Evolutionary conservation across 1,140 invertebrate species (phyloP).

Genomic region (Pseudobourletiella spinata): DNA sequence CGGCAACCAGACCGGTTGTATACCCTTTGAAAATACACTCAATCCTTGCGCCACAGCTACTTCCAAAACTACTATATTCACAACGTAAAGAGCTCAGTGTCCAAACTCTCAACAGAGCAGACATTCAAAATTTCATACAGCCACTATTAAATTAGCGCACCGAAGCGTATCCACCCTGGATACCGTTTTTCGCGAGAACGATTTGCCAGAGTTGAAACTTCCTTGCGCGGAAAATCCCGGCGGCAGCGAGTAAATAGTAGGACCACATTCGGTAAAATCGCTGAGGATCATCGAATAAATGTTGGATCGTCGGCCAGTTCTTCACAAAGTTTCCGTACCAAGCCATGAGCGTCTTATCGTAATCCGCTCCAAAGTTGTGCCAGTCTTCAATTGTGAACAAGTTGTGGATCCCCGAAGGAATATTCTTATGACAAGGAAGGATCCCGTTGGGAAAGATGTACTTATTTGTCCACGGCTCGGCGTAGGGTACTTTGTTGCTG

Average conservation of each 20-base stretch:
- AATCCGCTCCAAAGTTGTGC: too few species aligned
- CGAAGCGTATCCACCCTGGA: constrained; percentile 27
- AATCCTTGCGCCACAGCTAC: too few species aligned
- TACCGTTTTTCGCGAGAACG: constrained; percentile 30
- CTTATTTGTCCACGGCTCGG: constrained; percentile 23
- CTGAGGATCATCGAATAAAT: constrained; percentile 17
- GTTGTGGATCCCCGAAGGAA: constrained; percentile 15
- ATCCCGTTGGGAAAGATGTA: too few species aligned
- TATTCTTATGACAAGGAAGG: constrained; percentile 26
- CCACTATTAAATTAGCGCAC: constrained; percentile 23
- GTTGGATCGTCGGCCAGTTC: constrained; percentile 29
- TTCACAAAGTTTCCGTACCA: too few species aligned
- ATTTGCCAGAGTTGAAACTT: constrained; percentile 23
- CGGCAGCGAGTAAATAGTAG: constrained; percentile 28
- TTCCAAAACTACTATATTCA: too few species aligned
- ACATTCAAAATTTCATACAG: too few species aligned
- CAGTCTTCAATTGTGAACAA: constrained; percentile 33
- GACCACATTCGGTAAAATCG: constrained; percentile 32
- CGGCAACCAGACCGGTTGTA: too few species aligned
- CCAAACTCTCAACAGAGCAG: too few species aligned
- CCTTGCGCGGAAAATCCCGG: constrained; percentile 23
- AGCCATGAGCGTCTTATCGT: constrained; percentile 27
- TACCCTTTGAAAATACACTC: too few species aligned
- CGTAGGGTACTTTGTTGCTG: not conserved
- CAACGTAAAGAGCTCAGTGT: too few species aligned